A percentile compares a stretch with the other conserved stretches of the same genome.
Conservation (phyloP, 2,888 invertebrate species). For the Eulithis prunata region DNA sequence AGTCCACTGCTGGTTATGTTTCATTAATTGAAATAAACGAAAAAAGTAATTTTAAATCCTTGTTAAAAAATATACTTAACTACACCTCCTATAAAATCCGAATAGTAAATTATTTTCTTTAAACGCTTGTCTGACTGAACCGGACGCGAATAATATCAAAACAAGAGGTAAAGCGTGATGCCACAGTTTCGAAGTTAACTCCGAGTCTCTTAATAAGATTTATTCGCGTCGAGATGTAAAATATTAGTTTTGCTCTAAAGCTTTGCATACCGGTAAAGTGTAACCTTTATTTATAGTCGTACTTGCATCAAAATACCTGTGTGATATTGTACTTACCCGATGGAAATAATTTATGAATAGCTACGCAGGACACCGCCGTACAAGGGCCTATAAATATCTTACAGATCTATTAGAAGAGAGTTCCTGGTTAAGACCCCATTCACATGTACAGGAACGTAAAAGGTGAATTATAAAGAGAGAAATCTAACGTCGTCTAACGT, state of each 20-base stretch:
- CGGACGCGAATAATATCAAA: not conserved
- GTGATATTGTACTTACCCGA: conserved; percentile 34
- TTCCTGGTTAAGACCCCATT: conserved; percentile 21
- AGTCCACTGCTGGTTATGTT: too few species aligned
- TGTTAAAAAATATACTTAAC: too few species aligned
- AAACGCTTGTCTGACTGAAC: not conserved
- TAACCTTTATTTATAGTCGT: conserved; percentile 40
- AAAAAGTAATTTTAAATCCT: too few species aligned
- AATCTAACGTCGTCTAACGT: too few species aligned
- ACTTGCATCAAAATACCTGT: conserved; percentile 36
- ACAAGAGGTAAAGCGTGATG: conserved; percentile 1
- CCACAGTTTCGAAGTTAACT: not conserved
- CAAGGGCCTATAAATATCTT: conserved; percentile 28
- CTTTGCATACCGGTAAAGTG: conserved; percentile 43
- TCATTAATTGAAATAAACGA: too few species aligned
- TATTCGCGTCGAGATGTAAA: conserved; percentile 49
- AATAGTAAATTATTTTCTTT: not conserved
- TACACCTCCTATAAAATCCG: too few species aligned
- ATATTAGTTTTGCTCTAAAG: conserved; percentile 41
- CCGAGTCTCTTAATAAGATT: conserved; percentile 49
- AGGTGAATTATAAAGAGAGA: not conserved
- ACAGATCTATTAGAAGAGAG: conserved; percentile 29
- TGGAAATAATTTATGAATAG: conserved; percentile 34
- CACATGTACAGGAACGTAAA: conserved; percentile 20
- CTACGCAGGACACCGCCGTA: conserved; percentile 20